phyloP scores from a whole-genome alignment of 2,113 vertebrate species.

The Mobula birostris region DNA sequence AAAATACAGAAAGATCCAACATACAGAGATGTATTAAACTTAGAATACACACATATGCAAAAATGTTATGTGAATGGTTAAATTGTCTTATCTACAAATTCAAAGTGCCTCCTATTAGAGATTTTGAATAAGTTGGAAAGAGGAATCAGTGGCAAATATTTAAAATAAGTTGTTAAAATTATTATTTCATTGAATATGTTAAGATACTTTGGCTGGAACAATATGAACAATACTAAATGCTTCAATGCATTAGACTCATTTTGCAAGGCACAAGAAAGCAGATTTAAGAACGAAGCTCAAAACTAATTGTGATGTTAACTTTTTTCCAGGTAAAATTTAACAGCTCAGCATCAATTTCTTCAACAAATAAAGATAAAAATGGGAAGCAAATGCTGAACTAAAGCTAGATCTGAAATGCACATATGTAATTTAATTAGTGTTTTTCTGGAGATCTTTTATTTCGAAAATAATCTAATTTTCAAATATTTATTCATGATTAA shows the following conservation, averaged over 20 bases:
- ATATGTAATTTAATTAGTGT: neutral
- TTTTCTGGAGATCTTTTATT: neutral
- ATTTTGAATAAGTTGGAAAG: neutral
- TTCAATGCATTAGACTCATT: neutral
- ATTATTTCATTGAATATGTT: neutral
- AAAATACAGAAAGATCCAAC: neutral
- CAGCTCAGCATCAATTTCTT: neutral
- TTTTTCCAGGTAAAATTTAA: constrained; percentile 7
- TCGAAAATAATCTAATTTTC: neutral
- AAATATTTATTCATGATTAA: neutral
- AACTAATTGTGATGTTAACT: neutral
- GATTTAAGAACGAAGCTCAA: neutral
- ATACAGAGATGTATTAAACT: neutral
- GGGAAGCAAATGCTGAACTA: neutral
- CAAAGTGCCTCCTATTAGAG: neutral
- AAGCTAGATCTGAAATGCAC: neutral
- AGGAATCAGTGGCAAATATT: neutral
- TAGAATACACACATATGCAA: neutral
- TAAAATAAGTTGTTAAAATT: neutral
- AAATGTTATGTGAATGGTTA: neutral
- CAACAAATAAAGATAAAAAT: neutral
- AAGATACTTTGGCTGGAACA: neutral
- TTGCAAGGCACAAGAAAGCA: neutral
- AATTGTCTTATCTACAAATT: neutral
- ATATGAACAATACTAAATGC: neutral